Evolutionary conservation across 2,797 vertebrate genomes (phyloP).

Genomic region (Siniperca obscura): DNA sequence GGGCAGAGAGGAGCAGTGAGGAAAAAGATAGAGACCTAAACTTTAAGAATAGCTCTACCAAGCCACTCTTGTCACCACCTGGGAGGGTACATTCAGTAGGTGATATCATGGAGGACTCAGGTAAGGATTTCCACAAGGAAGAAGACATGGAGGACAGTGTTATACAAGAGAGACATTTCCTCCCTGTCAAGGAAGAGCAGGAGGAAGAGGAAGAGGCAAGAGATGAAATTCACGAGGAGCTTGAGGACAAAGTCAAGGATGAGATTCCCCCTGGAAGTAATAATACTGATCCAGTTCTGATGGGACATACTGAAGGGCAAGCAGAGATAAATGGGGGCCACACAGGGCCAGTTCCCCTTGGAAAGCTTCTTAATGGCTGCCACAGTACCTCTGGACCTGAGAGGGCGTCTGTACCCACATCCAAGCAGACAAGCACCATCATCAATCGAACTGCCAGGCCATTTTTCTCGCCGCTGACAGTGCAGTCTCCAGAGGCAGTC

Average conservation of each 20-base stretch:
- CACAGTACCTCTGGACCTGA: conserved; percentile 80
- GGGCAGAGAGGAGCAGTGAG: conserved; percentile 82
- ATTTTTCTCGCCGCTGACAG: conserved; percentile 87
- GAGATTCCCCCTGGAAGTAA: conserved; percentile 62
- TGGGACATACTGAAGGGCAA: conserved; percentile 56
- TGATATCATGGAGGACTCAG: conserved; percentile 84
- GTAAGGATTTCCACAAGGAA: conserved; percentile 74
- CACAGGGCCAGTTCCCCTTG: conserved; percentile 59
- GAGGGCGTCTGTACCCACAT: conserved; percentile 65
- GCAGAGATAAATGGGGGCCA: conserved; percentile 64
- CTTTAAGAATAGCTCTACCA: conserved; percentile 68
- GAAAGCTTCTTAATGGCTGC: conserved; percentile 78
- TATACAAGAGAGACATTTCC: conserved; percentile 84
- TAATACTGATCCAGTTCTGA: conserved; percentile 56
- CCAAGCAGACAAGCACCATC: conserved; percentile 84
- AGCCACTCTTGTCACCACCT: conserved; percentile 57
- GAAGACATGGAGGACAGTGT: conserved; percentile 63
- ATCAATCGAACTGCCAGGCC: conserved; percentile 94
- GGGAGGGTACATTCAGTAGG: conserved; percentile 48
- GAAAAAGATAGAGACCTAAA: conserved; percentile 76
- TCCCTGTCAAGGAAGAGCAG: conserved; percentile 81
- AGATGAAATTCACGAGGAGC: conserved; percentile 55
- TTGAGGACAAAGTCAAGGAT: conserved; percentile 62
- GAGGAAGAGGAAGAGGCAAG: conserved; percentile 74
- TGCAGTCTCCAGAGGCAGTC: conserved; percentile 63